Evolutionary conservation across 2,797 vertebrate genomes (phyloP), one percentile per base, ranked within the genome.

Genomic region (Avahi laniger): DNA sequence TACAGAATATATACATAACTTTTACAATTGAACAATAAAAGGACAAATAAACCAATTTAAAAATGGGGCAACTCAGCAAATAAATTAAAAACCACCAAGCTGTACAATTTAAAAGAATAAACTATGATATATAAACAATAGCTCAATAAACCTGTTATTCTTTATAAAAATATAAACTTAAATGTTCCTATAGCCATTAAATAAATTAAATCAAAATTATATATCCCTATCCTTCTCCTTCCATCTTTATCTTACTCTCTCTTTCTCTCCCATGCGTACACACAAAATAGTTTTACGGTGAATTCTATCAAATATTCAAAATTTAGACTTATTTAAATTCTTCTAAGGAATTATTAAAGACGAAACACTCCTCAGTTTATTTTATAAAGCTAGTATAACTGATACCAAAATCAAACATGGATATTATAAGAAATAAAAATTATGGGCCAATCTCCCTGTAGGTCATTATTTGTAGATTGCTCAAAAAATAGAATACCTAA

Each of bases 341-440:
- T 87, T 78, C n/a, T 43, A 76, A 61, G 26, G 75, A 95, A 89
- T 65, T 88, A 50, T 75, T 79, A 92, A 35, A 75, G 33, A 85
- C 1, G 30, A 7, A 89, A 67, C 2, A 80, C 5, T 1, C 15
- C 18, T 85, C 14, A 73, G 22, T 30, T 89, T 8, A 88, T 79
- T 83, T 91, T 84, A 63, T 54, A 50, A 83, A 94, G 48, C 20
- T 61, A 72, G 17, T 59, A 80, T 87, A 93, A 54, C 30, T 78
- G 28, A 38, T 38, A 50, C 3, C 7, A 22, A 85, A 92, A 72
- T 26, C 46, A 73, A 94, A 92, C 20, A 88, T 41, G 4, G 3
- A 43, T 28, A 89, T 13, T 43, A 22, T 24, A 50, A 88, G 46
- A 65, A 75, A 67, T 61, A 20, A 89, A 94, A 75, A 86, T 52